Base-by-base conservation (phyloP, 2,888 invertebrate genomes). In the Antheraea yamamai region DNA sequence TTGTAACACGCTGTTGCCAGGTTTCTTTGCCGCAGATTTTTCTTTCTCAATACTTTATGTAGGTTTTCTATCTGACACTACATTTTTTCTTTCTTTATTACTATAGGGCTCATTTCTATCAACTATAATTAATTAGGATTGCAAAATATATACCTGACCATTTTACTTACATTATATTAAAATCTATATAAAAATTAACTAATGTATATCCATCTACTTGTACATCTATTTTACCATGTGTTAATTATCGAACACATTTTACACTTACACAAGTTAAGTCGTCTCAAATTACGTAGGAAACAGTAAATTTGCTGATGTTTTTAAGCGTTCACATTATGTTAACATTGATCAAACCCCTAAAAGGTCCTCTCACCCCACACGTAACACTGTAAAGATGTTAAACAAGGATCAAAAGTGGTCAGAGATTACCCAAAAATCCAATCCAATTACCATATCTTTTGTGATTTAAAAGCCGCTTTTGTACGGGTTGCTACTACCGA, bases 381-480 rank as follows among this genome's bases (percentile, higher is more conserved):
- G 77, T 75, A 77, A 77, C 74, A 77, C 78, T 80, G 83, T 85
- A 80, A 85, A 87, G 83, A 87, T 79, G 85, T 87, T 87, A 90
- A 91, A 88, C 87, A 86, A 89, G 88, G 87, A 91, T 91, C 87
- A 90, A 91, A 91, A 90, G 88, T 89, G 84, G 87, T 84, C 81
- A 86, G 82, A 83, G 87, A 89, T 91, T 88, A 91, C 89, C 90
- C 88, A 89, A 91, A 91, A 89, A 91, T 89, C 89, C 89, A 89
- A 89, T 89, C 82, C 91, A 93, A 93, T 95, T 94, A 93, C 86
- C 94, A 89, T 85, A 73, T 92, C 91, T 88, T 92, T 94, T 94
- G 90, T 91, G 87, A 84, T 79, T 83, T 93, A 93, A 94, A 93
- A 94, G 93, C 94, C 93, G 94, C 91, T 86, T 87, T 92, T 93